Evolutionary conservation across 2,888 invertebrate species (phyloP).

Genomic region (Gymnosoma rotundatum): DNA sequence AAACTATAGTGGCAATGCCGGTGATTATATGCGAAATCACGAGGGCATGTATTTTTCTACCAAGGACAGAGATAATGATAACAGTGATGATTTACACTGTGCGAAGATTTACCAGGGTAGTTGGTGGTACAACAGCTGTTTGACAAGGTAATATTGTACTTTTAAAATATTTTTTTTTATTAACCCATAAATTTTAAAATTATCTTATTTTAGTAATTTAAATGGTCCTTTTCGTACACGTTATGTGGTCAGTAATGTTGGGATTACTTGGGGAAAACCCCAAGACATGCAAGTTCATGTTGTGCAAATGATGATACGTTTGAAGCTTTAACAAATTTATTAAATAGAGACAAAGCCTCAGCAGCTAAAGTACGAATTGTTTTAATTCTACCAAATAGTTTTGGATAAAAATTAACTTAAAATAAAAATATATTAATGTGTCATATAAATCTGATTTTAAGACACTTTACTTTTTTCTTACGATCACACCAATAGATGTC

Average conservation of each 20-base stretch:
- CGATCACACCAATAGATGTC: too few species aligned
- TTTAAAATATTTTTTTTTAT: not conserved
- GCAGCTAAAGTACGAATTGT: too few species aligned
- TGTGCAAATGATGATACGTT: constrained; percentile 59
- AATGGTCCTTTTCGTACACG: constrained; percentile 56
- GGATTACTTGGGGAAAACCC: constrained; percentile 50
- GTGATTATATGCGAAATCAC: constrained; percentile 50
- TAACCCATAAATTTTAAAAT: not conserved
- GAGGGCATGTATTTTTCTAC: constrained; percentile 58
- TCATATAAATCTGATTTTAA: too few species aligned
- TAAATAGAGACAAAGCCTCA: not conserved
- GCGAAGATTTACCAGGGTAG: constrained; percentile 43
- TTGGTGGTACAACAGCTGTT: constrained; percentile 65
- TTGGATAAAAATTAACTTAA: too few species aligned
- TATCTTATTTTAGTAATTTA: constrained; percentile 47
- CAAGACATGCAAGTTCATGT: constrained; percentile 26
- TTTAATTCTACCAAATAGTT: too few species aligned
- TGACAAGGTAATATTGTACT: constrained; percentile 39
- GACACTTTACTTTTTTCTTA: too few species aligned
- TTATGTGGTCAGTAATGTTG: constrained; percentile 27
- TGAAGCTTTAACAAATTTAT: not conserved
- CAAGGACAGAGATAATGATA: constrained; percentile 53
- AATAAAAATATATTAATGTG: too few species aligned
- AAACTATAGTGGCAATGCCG: constrained; percentile 57
- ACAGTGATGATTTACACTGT: constrained; percentile 38